Conservation (phyloP, 2,888 invertebrate genomes). For the Ectemnius lituratus region DNA sequence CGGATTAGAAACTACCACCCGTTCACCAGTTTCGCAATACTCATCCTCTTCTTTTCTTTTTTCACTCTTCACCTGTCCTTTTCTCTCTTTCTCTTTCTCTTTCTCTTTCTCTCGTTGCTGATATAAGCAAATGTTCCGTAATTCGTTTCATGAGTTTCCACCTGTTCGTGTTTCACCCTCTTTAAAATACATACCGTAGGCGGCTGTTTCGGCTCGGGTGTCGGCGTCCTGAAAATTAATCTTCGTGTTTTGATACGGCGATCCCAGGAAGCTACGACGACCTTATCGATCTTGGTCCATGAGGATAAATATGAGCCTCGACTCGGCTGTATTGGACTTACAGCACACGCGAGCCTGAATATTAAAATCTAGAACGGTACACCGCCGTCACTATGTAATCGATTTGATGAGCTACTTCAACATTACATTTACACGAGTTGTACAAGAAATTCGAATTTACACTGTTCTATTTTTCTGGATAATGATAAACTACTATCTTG, state of each 20-base stretch:
- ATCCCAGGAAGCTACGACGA: background rate
- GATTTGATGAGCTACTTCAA: background rate
- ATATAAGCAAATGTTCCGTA: conserved; percentile 16
- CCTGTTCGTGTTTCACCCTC: background rate
- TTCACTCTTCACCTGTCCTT: too few relatives aligned
- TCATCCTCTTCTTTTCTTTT: too few relatives aligned
- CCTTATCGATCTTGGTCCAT: conserved; percentile 4
- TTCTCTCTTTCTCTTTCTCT: too few relatives aligned
- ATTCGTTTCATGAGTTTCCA: conserved; percentile 1
- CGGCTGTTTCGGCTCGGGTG: background rate
- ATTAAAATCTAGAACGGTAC: background rate
- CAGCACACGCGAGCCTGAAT: background rate
- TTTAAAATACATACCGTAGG: background rate
- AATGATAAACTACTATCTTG: conserved; percentile 46
- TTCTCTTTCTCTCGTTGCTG: background rate
- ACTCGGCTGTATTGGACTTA: background rate
- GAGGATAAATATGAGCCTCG: background rate
- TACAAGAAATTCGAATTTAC: too few relatives aligned
- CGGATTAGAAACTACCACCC: conserved; percentile 33
- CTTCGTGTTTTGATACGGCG: conserved; percentile 1
- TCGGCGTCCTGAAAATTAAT: conserved; percentile 2
- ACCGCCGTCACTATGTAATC: background rate
- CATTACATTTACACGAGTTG: too few relatives aligned
- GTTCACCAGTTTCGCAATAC: too few relatives aligned
- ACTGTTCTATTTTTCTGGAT: background rate